These are phyloP conservation scores for Neotoma lepida DNA, from an alignment of 2,113 vertebrate species.

Conservation along the genomic window DNA sequence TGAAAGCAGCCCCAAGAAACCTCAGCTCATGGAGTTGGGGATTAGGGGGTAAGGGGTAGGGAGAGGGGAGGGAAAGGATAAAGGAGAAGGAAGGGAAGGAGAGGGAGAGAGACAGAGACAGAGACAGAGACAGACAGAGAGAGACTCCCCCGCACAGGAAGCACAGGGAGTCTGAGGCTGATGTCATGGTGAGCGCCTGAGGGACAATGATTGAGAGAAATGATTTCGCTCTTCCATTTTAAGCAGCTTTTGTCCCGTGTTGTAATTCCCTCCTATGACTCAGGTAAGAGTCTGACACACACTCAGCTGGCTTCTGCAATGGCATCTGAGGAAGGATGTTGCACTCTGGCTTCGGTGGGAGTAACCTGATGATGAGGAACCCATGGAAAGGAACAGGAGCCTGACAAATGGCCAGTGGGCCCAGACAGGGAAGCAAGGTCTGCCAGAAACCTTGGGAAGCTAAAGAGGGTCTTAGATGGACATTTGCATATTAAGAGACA, in stretches of 20 bases:
- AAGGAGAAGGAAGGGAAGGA: not conserved
- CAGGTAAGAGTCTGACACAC: not conserved
- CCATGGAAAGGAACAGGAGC: not conserved
- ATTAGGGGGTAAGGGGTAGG: too few species aligned
- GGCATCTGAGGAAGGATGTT: not conserved
- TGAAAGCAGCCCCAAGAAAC: not conserved
- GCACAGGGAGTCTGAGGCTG: not conserved
- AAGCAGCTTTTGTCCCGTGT: not conserved
- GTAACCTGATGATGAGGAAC: accelerated
- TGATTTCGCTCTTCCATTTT: slow-evolving; percentile 37
- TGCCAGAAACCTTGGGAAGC: not conserved
- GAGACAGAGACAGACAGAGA: not conserved
- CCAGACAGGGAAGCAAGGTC: not conserved
- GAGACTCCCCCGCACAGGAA: not conserved
- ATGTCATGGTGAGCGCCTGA: not conserved
- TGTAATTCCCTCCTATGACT: not conserved
- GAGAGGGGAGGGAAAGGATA: not conserved
- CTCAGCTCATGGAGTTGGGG: not conserved
- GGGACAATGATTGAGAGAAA: not conserved
- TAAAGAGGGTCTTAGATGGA: not conserved
- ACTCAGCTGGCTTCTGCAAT: not conserved
- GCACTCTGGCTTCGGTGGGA: not conserved
- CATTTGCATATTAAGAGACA: not conserved
- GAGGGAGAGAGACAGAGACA: not conserved
- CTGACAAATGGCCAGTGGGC: not conserved